Conservation (phyloP, 2,797 vertebrate genomes). For the Molossus alvarezi region DNA sequence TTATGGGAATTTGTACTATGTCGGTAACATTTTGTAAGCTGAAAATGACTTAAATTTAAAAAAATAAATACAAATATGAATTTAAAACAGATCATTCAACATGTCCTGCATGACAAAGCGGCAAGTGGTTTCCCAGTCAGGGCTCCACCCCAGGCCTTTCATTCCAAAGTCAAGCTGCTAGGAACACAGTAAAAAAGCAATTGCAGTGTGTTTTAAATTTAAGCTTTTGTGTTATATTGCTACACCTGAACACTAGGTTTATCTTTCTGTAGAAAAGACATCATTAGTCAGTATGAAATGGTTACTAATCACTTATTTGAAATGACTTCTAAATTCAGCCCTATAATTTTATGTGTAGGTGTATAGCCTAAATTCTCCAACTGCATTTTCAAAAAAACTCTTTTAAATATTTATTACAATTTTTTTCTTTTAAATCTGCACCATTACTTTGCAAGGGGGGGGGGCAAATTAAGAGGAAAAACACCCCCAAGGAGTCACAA, state of each 20-base stretch:
- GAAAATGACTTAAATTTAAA: slow-evolving; percentile 21
- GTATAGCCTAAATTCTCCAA: neutral
- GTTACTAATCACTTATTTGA: neutral
- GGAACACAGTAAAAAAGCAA: neutral
- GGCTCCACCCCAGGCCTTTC: neutral
- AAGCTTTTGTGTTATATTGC: neutral
- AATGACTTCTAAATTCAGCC: slow-evolving; percentile 1
- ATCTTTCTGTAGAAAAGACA: neutral
- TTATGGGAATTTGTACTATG: neutral
- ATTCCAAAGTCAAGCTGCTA: neutral
- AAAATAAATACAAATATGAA: neutral
- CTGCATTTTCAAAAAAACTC: neutral
- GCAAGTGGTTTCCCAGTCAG: neutral
- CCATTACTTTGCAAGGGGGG: neutral
- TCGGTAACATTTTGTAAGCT: neutral
- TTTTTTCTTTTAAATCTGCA: neutral
- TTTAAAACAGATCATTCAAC: neutral
- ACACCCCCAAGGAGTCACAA: neutral
- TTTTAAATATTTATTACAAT: neutral
- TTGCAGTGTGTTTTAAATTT: neutral
- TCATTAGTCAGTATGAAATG: neutral
- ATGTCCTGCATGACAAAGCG: neutral
- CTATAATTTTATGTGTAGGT: neutral
- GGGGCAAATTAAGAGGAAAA: neutral
- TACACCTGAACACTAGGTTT: neutral